A percentile compares a stretch with the other conserved stretches of the same genome.
These are phyloP conservation scores for Megalops cyprinoides DNA, from an alignment of 2,797 vertebrate species.

Conservation along the genomic window DNA sequence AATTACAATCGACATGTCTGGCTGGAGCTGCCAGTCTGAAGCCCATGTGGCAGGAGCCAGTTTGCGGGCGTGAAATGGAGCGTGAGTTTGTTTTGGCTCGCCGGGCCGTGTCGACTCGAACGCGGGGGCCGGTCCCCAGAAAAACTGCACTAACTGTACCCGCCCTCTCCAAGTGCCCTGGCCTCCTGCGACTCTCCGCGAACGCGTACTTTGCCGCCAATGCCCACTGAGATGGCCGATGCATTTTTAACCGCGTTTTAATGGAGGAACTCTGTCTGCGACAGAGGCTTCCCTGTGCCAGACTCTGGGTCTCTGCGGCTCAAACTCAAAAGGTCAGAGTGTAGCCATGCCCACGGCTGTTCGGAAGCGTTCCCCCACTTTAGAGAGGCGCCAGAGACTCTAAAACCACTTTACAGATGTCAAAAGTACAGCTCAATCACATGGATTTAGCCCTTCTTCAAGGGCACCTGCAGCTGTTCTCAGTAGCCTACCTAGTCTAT, in stretches of 20 bases:
- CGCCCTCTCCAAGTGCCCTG: neutral
- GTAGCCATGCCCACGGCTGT: neutral
- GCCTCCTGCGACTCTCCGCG: neutral
- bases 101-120: neutral
- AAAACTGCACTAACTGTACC: too few species aligned
- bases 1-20: neutral
- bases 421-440: neutral
- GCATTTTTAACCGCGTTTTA: constrained; percentile 5
- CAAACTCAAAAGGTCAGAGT: neutral
- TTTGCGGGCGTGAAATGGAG: neutral
- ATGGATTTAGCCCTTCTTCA: neutral
- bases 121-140: too few species aligned
- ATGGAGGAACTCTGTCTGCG: neutral
- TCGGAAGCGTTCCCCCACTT: neutral
- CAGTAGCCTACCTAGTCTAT: neutral
- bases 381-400: neutral
- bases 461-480: neutral
- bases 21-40: neutral
- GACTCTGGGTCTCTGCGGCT: neutral
- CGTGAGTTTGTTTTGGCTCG: neutral
- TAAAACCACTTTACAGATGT: neutral
- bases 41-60: neutral
- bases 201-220: neutral
- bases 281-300: neutral
- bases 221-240: neutral